Conservation (phyloP, 35 echinoderm and acorn worm species). For the Strongylocentrotus purpuratus region DNA sequence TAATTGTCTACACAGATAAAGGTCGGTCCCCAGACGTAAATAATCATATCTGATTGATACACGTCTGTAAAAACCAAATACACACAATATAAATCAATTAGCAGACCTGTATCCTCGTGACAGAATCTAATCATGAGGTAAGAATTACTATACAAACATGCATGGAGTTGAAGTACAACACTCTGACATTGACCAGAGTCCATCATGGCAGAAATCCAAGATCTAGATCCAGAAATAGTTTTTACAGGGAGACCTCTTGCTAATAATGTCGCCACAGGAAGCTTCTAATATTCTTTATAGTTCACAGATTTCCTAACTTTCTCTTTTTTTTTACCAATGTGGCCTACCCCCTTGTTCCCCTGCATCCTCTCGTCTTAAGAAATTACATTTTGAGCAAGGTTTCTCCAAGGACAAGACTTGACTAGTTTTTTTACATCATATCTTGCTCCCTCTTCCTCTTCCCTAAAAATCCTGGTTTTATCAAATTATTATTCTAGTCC, state of each 20-base stretch:
- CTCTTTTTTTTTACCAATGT: not conserved
- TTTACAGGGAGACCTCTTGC: slow-evolving; percentile 6
- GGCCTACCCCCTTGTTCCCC: not conserved
- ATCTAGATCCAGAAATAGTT: slow-evolving; percentile 7
- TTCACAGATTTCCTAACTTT: not conserved
- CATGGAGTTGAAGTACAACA: not conserved
- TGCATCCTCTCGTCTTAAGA: not conserved
- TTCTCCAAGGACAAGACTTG: not conserved
- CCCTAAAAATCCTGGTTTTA: not conserved
- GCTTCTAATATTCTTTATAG: slow-evolving; percentile 4
- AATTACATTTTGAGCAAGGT: too few relatives aligned
- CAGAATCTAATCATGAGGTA: too few relatives aligned
- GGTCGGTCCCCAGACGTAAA: too few relatives aligned
- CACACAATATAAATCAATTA: too few relatives aligned
- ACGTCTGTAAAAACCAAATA: too few relatives aligned
- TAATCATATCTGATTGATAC: too few relatives aligned
- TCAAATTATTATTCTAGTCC: not conserved
- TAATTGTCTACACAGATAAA: too few relatives aligned
- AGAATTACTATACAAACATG: too few relatives aligned
- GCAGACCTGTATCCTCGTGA: too few relatives aligned
- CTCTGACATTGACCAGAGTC: not conserved
- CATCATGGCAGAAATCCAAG: not conserved
- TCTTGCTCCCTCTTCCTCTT: not conserved
- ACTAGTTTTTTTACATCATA: not conserved
- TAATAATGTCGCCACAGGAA: not conserved